Percentiles rank a stretch among this genome's conserved stretches.
Evolutionary conservation across 2,888 invertebrate species (phyloP).

Genomic region (Leptopilina myrica): DNA sequence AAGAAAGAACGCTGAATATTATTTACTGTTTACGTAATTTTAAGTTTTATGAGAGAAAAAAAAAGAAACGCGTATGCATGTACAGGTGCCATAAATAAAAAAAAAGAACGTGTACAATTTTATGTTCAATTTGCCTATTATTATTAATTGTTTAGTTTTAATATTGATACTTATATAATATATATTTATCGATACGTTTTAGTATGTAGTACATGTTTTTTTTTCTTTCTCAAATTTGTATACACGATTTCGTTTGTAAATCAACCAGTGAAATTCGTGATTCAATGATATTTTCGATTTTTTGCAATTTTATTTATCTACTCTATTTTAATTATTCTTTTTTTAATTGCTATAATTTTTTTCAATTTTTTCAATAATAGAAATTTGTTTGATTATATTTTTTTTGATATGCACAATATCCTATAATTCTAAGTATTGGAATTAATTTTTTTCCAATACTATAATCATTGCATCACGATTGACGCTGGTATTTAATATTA

Average conservation of each 20-base stretch:
- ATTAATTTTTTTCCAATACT: no score
- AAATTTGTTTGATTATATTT: no score
- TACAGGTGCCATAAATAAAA: slow-evolving; percentile 49
- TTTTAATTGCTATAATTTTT: background rate
- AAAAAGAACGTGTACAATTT: slow-evolving; percentile 48
- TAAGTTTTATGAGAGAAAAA: slow-evolving; percentile 45
- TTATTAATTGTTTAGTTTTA: slow-evolving; percentile 41
- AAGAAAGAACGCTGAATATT: slow-evolving; percentile 49
- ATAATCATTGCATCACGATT: slow-evolving; percentile 53
- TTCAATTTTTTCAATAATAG: no score
- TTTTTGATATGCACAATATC: background rate
- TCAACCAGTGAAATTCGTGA: slow-evolving; percentile 47
- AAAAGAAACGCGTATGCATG: slow-evolving; percentile 48
- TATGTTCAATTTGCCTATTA: slow-evolving; percentile 38
- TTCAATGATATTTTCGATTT: slow-evolving; percentile 22
- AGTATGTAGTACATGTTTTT: slow-evolving; percentile 41
- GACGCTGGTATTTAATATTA: slow-evolving; percentile 55
- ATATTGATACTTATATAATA: slow-evolving; percentile 49
- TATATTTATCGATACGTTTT: slow-evolving; percentile 51
- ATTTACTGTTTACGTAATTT: slow-evolving; percentile 49
- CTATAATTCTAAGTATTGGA: no score
- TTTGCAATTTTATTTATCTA: background rate
- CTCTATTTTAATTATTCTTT: background rate
- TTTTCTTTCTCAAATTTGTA: slow-evolving; percentile 55
- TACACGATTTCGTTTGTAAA: slow-evolving; percentile 56